A percentile compares a stretch with the other conserved stretches of the same genome.
These are phyloP conservation scores for Sanderia malayensis DNA, from an alignment of 30 jellyfish, hydroid and myxozoan genomes.

Conservation along the genomic window DNA sequence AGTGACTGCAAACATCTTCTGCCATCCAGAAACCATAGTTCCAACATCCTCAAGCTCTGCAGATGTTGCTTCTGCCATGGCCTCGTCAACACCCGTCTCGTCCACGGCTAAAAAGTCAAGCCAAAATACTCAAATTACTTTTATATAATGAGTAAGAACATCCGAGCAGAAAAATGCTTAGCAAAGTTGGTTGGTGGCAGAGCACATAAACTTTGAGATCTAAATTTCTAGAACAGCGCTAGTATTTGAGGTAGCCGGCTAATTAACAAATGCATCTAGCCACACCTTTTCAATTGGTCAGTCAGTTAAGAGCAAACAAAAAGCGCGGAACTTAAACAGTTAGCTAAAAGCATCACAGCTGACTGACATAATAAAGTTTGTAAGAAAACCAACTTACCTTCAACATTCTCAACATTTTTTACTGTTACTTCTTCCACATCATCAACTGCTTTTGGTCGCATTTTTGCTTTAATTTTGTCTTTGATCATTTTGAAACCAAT, in stretches of 20 bases:
- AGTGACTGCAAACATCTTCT: slow-evolving; percentile 24
- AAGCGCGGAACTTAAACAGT: too few species aligned
- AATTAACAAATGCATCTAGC: too few species aligned
- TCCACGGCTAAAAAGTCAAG: slow-evolving; percentile 11
- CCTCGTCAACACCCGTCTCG: slow-evolving; percentile 20
- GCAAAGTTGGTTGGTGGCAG: too few species aligned
- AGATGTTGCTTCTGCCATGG: slow-evolving; percentile 26
- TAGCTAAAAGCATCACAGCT: too few species aligned
- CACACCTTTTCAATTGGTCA: too few species aligned
- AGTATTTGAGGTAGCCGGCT: too few species aligned
- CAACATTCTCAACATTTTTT: slow-evolving; percentile 18
- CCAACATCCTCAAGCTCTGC: slow-evolving; percentile 6
- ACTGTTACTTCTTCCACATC: slow-evolving; percentile 5
- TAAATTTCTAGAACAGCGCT: too few species aligned
- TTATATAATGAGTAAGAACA: too few species aligned
- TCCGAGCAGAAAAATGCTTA: too few species aligned
- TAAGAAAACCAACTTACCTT: slow-evolving; percentile 2
- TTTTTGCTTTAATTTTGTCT: not conserved
- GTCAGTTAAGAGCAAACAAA: too few species aligned
- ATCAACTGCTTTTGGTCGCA: not conserved
- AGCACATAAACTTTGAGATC: too few species aligned
- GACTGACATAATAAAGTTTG: too few species aligned
- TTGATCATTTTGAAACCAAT: slow-evolving; percentile 19
- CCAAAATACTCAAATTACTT: not conserved
- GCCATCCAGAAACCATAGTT: slow-evolving; percentile 21